Conservation (phyloP, 2,113 vertebrate species). For the Sitta europaea region DNA sequence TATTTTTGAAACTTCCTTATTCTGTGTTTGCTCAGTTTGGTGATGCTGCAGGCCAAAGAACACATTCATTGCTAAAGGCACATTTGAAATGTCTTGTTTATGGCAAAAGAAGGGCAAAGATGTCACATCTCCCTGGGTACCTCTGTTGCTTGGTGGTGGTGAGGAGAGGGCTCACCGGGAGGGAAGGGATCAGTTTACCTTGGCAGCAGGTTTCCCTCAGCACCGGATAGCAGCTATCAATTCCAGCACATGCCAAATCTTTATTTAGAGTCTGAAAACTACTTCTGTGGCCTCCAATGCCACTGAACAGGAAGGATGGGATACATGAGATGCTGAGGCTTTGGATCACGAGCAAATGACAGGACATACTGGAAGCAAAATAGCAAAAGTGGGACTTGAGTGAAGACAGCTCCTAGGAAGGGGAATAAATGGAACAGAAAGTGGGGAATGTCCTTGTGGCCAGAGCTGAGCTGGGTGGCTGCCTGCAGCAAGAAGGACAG, state of each 20-base stretch:
- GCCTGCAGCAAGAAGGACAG: background rate
- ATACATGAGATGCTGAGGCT: background rate
- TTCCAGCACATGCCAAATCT: background rate
- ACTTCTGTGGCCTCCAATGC: background rate
- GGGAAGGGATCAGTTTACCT: background rate
- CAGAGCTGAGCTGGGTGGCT: background rate
- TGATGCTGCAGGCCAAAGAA: background rate
- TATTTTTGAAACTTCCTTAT: slow-evolving; percentile 36
- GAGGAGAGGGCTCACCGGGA: background rate
- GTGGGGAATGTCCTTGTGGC: background rate
- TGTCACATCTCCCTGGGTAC: background rate
- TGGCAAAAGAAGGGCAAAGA: background rate
- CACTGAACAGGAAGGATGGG: background rate
- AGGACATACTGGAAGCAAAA: background rate
- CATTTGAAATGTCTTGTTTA: background rate
- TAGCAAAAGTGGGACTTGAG: background rate
- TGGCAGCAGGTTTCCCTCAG: background rate
- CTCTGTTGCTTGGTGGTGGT: background rate
- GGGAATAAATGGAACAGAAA: background rate
- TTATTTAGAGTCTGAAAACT: background rate
- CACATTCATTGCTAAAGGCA: background rate
- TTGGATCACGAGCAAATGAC: background rate
- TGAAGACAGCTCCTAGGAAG: background rate
- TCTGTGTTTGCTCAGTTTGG: background rate
- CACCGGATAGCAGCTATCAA: background rate